phyloP scores from a whole-genome alignment of 2,888 invertebrate species.

The Frankliniella fusca region DNA sequence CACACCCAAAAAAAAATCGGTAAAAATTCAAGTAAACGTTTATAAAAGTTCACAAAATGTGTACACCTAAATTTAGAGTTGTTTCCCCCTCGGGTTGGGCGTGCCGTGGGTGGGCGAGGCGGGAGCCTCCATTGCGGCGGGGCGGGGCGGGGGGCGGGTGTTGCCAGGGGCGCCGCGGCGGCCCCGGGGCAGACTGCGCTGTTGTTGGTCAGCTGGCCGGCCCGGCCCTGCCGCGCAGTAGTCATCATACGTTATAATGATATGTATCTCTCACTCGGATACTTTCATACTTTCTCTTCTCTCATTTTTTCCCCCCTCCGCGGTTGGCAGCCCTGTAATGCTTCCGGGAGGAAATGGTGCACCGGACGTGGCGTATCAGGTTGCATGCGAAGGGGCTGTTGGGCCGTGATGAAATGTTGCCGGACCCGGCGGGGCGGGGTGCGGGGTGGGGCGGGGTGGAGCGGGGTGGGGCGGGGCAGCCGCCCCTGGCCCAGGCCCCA shows the following conservation, averaged over 20 bases:
- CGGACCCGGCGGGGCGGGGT: not conserved
- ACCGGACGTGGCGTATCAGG: slow-evolving; percentile 14
- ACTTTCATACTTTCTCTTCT: slow-evolving; percentile 15
- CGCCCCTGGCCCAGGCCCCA: not conserved
- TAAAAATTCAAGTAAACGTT: no score
- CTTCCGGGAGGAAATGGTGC: slow-evolving; percentile 25
- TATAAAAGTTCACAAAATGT: no score
- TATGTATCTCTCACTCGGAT: slow-evolving; percentile 3
- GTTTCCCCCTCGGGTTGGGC: no score
- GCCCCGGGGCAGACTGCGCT: no score
- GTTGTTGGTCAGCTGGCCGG: not conserved
- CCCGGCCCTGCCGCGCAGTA: not conserved
- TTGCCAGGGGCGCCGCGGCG: not conserved
- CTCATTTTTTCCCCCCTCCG: not conserved
- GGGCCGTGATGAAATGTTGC: slow-evolving; percentile 27
- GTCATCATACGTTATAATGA: slow-evolving; percentile 25
- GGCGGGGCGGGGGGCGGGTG: not conserved
- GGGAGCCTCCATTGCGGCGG: not conserved
- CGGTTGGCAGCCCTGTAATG: not conserved
- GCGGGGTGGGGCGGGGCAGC: not conserved
- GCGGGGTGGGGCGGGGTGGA: not conserved
- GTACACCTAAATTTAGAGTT: no score
- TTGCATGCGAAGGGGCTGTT: slow-evolving; percentile 24
- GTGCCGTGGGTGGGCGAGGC: no score
- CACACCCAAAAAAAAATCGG: no score